Evolutionary conservation across 2,888 invertebrate genomes (phyloP), one percentile per base, ranked within the genome.

Genomic region (Eristalinus aeneus): DNA sequence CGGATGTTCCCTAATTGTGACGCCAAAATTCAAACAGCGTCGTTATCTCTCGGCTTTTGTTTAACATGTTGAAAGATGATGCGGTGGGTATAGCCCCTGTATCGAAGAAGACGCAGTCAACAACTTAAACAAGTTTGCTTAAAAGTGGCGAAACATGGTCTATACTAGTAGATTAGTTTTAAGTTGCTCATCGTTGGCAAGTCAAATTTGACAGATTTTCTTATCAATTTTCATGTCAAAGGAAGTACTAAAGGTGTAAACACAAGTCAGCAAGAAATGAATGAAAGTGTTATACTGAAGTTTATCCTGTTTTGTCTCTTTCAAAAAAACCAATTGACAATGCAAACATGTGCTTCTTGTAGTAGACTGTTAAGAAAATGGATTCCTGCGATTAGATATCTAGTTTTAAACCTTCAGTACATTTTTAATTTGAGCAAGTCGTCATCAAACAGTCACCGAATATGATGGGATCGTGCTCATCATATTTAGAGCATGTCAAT

Each of bases 1-100:
- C n/a, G 58, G 36, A 58, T 39, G 58, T 67, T 60, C 6, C 23
- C 16, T 53, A 20, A 60, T 60, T 71, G 60, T 31, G 39, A 31
- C 36, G 31, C 60, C 46, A 60, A 39, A 56, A 60, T 16, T 4
- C 20, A 60, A 60, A 71, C 12, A 60, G 2, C 12, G 12, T 36
- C 8, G 34, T 71, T 71, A 68, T 27, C 34, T 23, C 16, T 27
- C 12, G n/a, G n/a, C 27, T 2, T 58, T 68, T 54, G 54, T 67
- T 53, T 32, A 5, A n/a, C 12, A 22, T 69, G 36, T 69, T 69
- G 58, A 58, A 22, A 39, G 34, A 5, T 16, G 39, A n/a, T 27
- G 27, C n/a, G 39, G n/a, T n/a, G 39, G n/a, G 16, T 8, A 16
- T 46, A 46, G n/a, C 46, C 16, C 16, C 16, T 46, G 46, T 16